These are phyloP conservation scores for Drosophila mulleri DNA, from an alignment of 2,888 invertebrate species.

Conservation along the genomic window DNA sequence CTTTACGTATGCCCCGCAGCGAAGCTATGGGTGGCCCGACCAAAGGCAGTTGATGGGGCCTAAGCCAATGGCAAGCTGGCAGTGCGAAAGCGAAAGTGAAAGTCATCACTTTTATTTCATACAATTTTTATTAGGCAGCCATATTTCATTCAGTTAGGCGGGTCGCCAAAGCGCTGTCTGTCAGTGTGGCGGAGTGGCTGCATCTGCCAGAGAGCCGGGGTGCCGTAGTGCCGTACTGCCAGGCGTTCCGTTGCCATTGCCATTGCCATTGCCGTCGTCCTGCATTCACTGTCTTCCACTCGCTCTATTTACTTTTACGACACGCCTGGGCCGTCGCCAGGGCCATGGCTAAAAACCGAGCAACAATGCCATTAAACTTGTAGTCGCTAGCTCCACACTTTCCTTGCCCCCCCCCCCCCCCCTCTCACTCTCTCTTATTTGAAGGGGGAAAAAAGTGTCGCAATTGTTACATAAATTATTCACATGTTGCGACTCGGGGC, in stretches of 20 bases:
- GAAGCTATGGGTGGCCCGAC: constrained; percentile 18
- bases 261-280: background rate
- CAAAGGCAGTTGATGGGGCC: background rate
- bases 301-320: constrained; percentile 78
- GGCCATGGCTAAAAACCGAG: constrained; percentile 50
- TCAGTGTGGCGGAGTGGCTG: constrained; percentile 38
- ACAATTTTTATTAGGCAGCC: constrained; percentile 76
- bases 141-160: constrained; percentile 78
- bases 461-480: constrained; percentile 80
- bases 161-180: constrained; percentile 57
- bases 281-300: constrained; percentile 33
- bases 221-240: background rate
- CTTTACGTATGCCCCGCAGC: constrained; percentile 25
- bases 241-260: background rate
- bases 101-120: constrained; percentile 81
- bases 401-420: background rate
- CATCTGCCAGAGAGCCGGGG: constrained; percentile 16
- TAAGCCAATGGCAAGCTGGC: constrained; percentile 11
- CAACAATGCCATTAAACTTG: constrained; percentile 80
- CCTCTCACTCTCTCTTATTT: background rate
- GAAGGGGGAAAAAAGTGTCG: constrained; percentile 70
- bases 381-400: constrained; percentile 23
- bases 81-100: constrained; percentile 65
- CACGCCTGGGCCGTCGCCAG: constrained; percentile 58
- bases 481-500: constrained; percentile 53